These are phyloP conservation scores for Danio choprae DNA, from an alignment of 2,797 vertebrate species.

Conservation along the genomic window DNA sequence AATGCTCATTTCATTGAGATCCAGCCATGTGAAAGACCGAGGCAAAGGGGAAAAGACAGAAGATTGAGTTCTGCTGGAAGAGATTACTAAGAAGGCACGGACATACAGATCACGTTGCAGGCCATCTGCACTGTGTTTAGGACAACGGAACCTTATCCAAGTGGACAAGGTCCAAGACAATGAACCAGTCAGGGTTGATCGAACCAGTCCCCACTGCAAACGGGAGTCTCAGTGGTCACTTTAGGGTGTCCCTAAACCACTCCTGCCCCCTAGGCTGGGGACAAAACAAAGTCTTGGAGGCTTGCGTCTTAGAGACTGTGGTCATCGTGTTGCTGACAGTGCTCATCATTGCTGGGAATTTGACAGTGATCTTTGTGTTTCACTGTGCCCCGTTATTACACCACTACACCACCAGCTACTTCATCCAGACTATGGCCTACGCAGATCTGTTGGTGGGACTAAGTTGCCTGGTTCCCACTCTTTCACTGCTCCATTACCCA, in stretches of 20 bases:
- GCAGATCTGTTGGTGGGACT: conserved; percentile 97
- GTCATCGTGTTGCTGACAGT: conserved; percentile 94
- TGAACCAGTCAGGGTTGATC: conserved; percentile 87
- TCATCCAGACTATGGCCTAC: conserved; percentile 99
- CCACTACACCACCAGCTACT: conserved; percentile 98
- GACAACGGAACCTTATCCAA: conserved; percentile 61
- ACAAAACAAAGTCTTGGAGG: conserved; percentile 85
- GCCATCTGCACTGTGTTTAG: conserved; percentile 64
- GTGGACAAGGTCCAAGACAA: conserved; percentile 77
- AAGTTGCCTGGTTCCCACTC: conserved; percentile 95
- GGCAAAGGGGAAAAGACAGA: conserved; percentile 61
- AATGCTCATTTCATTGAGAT: conserved; percentile 80
- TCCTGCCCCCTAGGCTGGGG: conserved; percentile 96
- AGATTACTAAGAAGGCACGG: conserved; percentile 58
- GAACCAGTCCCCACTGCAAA: conserved; percentile 85
- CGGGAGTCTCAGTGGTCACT: conserved; percentile 73
- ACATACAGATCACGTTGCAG: conserved; percentile 65
- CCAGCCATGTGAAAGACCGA: conserved; percentile 76
- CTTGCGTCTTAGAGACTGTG: conserved; percentile 93
- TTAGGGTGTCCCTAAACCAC: conserved; percentile 83
- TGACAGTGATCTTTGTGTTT: conserved; percentile 98
- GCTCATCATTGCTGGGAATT: conserved; percentile 94
- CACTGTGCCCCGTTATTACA: conserved; percentile 96
- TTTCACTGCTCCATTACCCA: conserved; percentile 94
- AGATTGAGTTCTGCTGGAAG: conserved; percentile 66